phyloP scores from a whole-genome alignment of 1,140 invertebrate genomes.

The Gryllus bimaculatus region DNA sequence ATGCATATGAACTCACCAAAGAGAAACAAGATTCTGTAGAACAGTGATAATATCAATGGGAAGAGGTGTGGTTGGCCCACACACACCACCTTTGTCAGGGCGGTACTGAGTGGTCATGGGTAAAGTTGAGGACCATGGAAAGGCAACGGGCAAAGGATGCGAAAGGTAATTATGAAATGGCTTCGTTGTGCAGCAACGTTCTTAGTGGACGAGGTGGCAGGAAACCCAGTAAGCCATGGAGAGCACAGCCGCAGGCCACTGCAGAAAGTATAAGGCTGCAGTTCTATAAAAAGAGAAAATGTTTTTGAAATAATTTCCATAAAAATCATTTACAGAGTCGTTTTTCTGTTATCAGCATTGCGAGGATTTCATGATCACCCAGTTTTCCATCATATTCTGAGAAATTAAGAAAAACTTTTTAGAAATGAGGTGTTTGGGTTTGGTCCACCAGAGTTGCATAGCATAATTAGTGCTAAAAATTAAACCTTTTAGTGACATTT shows the following conservation, averaged over 20 bases:
- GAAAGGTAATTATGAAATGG: constrained; percentile 60
- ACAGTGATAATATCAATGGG: constrained; percentile 76
- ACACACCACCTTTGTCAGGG: constrained; percentile 63
- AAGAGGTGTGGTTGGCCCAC: constrained; percentile 88
- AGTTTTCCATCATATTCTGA: too few relatives aligned
- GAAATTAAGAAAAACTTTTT: too few relatives aligned
- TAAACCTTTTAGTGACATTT: too few relatives aligned
- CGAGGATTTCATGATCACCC: too few relatives aligned
- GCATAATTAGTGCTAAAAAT: too few relatives aligned
- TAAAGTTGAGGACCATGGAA: constrained; percentile 59
- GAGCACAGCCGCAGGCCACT: constrained; percentile 46
- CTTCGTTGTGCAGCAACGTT: constrained; percentile 52
- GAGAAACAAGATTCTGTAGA: constrained; percentile 73
- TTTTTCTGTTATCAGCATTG: too few relatives aligned
- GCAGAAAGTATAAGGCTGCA: constrained; percentile 18
- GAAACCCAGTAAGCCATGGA: constrained; percentile 52
- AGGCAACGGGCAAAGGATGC: constrained; percentile 63
- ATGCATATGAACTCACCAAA: constrained; percentile 51
- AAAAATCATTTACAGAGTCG: too few relatives aligned
- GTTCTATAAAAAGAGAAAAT: too few relatives aligned
- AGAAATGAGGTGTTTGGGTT: too few relatives aligned
- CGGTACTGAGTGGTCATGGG: constrained; percentile 64
- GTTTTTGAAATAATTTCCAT: too few relatives aligned
- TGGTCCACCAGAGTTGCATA: too few relatives aligned
- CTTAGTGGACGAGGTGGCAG: constrained; percentile 51